Conservation (phyloP, 1,140 invertebrate species). For the Halyomorpha halys region DNA sequence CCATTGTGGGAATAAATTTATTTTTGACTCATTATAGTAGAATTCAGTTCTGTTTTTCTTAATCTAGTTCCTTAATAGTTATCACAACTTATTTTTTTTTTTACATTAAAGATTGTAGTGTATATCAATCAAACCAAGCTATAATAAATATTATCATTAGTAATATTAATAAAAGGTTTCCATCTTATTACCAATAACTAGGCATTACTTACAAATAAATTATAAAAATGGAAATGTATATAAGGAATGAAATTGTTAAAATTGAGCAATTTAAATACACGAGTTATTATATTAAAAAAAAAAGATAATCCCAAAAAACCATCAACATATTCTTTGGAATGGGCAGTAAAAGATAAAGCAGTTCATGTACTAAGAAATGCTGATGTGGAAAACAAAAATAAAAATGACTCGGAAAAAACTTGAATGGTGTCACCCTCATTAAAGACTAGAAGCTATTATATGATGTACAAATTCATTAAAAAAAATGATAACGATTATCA, state of each 20-base stretch:
- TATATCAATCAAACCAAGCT: background rate
- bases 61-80: background rate
- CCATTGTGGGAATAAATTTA: background rate
- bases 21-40: background rate
- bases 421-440: background rate
- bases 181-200: background rate
- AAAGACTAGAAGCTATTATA: constrained; percentile 11
- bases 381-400: background rate
- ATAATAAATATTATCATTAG: constrained; percentile 3
- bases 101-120: background rate
- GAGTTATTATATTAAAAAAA: background rate
- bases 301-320: background rate
- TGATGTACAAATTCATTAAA: constrained; percentile 6
- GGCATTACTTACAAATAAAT: background rate
- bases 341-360: background rate
- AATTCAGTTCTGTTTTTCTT: constrained; percentile 13
- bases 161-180: constrained; percentile 3
- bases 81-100: background rate
- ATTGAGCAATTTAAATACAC: constrained; percentile 12
- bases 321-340: background rate
- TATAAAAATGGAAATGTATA: constrained; percentile 14
- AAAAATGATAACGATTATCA: background rate
- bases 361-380: background rate
- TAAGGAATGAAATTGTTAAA: constrained; percentile 17
- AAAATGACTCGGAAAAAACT: background rate